A percentile compares a stretch with the other conserved stretches of the same genome.
These are phyloP conservation scores for Callipepla squamata DNA, from an alignment of 2,113 vertebrate genomes.

Conservation along the genomic window DNA sequence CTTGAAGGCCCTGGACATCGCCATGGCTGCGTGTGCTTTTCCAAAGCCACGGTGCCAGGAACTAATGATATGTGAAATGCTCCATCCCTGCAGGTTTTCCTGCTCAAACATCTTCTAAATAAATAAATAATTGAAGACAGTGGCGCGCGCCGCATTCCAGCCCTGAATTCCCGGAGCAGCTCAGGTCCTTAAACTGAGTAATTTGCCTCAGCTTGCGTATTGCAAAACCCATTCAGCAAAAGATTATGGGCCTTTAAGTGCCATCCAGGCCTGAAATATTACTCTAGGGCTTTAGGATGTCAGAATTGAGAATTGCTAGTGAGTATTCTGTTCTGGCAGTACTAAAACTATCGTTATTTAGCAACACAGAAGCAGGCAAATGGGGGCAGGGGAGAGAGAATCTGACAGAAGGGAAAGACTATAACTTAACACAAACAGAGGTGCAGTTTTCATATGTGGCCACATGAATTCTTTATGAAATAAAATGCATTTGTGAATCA, in stretches of 20 bases:
- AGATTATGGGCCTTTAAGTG: slow-evolving; percentile 90
- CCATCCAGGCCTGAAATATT: slow-evolving; percentile 88
- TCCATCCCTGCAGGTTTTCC: slow-evolving; percentile 77
- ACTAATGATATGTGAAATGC: slow-evolving; percentile 50
- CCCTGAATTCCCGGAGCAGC: slow-evolving; percentile 84
- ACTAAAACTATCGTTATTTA: slow-evolving; percentile 58
- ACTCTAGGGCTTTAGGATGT: slow-evolving; percentile 80
- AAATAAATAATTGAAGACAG: slow-evolving; percentile 90
- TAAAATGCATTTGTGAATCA: slow-evolving; percentile 74
- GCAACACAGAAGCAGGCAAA: slow-evolving; percentile 24
- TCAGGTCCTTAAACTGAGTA: slow-evolving; percentile 88
- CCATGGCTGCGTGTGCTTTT: not conserved
- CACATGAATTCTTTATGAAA: slow-evolving; percentile 70
- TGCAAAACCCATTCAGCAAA: slow-evolving; percentile 83
- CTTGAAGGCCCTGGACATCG: not conserved
- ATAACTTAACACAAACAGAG: slow-evolving; percentile 58
- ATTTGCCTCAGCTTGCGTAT: slow-evolving; percentile 84
- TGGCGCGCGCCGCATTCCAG: slow-evolving; percentile 63
- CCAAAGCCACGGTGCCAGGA: not conserved
- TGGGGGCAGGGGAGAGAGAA: not conserved
- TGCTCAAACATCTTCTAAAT: slow-evolving; percentile 88
- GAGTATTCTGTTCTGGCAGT: slow-evolving; percentile 69
- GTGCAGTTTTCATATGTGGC: slow-evolving; percentile 51
- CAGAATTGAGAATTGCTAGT: slow-evolving; percentile 73
- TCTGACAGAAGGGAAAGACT: slow-evolving; percentile 12